phyloP scores from a whole-genome alignment of 2,113 vertebrate species.

The Silurus glanis region DNA sequence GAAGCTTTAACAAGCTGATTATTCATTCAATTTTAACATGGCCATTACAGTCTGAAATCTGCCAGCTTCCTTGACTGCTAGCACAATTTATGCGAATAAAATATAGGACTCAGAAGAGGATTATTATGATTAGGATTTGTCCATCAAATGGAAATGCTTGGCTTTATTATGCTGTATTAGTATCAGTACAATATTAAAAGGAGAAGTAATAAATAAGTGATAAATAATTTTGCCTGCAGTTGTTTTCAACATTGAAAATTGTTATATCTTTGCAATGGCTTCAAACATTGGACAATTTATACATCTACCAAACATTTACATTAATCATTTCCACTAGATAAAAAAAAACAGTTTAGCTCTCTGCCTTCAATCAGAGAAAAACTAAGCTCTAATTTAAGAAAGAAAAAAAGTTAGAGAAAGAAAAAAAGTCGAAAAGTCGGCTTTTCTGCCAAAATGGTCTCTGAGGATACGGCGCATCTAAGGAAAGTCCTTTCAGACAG shows the following conservation, averaged over 20 bases:
- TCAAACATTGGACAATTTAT: no score
- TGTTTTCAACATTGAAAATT: background rate
- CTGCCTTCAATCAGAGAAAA: background rate
- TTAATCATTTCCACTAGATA: background rate
- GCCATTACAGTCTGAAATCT: conserved; percentile 26
- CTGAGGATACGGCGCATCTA: background rate
- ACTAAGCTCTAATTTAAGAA: background rate
- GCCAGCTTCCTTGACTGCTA: conserved; percentile 11
- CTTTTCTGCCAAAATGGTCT: conserved; percentile 28
- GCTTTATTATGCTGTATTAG: background rate
- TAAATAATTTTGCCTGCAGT: background rate
- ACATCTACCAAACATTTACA: background rate
- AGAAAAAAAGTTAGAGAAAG: no score
- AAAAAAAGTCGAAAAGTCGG: no score
- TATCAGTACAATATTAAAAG: background rate
- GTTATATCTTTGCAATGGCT: no score
- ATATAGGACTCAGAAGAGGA: conserved; percentile 22
- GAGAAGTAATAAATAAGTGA: background rate
- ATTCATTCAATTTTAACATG: conserved; percentile 38
- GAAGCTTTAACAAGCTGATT: conserved; percentile 34
- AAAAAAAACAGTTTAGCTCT: background rate
- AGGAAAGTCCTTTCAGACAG: background rate
- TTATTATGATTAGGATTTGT: background rate
- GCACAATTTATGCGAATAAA: conserved; percentile 39
- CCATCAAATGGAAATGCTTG: background rate